Percentiles rank a stretch among this genome's conserved stretches.
These are phyloP conservation scores for Labroides dimidiatus DNA, from an alignment of 2,797 vertebrate genomes.

Conservation along the genomic window DNA sequence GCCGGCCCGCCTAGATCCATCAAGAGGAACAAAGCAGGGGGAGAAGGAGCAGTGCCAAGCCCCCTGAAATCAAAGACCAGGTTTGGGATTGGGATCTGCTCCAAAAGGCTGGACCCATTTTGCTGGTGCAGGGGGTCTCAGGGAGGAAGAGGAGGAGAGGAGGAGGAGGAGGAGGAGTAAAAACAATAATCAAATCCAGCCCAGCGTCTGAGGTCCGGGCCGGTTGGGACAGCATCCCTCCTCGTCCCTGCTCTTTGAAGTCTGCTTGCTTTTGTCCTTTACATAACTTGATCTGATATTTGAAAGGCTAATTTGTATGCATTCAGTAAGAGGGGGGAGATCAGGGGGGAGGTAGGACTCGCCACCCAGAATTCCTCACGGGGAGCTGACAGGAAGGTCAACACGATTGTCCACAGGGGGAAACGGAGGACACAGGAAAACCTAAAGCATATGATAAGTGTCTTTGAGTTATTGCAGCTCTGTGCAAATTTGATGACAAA, in stretches of 20 bases:
- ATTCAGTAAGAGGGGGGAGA: constrained; percentile 44
- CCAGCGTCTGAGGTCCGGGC: constrained; percentile 49
- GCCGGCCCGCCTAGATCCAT: constrained; percentile 80
- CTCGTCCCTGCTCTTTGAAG: constrained; percentile 84
- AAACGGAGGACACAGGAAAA: constrained; percentile 53
- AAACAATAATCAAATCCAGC: constrained; percentile 77
- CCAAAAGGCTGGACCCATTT: constrained; percentile 76
- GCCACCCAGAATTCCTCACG: constrained; percentile 89
- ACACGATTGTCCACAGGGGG: constrained; percentile 65
- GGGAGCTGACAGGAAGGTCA: constrained; percentile 75
- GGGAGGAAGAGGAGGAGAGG: constrained; percentile 14
- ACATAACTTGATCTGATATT: constrained; percentile 78
- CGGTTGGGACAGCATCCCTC: constrained; percentile 26
- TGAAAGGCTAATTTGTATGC: constrained; percentile 89
- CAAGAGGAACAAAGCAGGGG: constrained; percentile 82
- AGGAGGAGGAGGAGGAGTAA: constrained; percentile 41
- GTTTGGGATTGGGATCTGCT: constrained; percentile 82
- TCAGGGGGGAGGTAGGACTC: constrained; percentile 40
- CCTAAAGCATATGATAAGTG: constrained; percentile 73
- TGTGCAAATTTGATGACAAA: constrained; percentile 78
- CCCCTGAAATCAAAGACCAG: constrained; percentile 84
- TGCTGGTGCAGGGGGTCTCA: constrained; percentile 58
- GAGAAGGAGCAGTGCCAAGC: constrained; percentile 74
- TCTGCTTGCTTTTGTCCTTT: constrained; percentile 89
- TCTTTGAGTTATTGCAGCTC: constrained; percentile 79